phyloP scores from a whole-genome alignment of 2,797 vertebrate species.

The Peromyscus attwateri region DNA sequence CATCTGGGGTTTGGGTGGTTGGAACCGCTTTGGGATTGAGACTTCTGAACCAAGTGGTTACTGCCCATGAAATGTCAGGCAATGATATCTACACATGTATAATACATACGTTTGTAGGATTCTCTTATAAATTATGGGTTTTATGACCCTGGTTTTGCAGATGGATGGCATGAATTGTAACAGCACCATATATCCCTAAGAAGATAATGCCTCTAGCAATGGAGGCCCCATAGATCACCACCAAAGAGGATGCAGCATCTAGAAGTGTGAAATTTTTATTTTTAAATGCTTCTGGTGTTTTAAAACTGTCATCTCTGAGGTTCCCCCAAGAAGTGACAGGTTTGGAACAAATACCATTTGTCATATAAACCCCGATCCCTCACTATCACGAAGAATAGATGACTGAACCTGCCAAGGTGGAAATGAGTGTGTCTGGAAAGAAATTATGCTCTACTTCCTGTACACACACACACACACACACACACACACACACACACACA shows the following conservation, averaged over 20 bases:
- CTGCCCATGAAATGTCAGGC: not conserved
- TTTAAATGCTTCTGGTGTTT: slow-evolving; percentile 47
- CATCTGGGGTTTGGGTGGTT: not conserved
- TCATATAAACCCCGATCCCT: slow-evolving; percentile 16
- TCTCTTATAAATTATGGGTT: slow-evolving; percentile 39
- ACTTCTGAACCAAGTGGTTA: slow-evolving; percentile 21
- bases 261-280: slow-evolving; percentile 74
- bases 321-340: slow-evolving; percentile 56
- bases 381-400: not conserved
- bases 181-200: not conserved
- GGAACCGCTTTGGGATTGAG: not conserved
- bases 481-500: not conserved
- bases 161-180: slow-evolving; percentile 65
- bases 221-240: not conserved
- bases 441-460: not conserved
- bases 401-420: not conserved
- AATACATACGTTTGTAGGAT: slow-evolving; percentile 60
- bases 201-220: slow-evolving; percentile 54
- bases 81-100: slow-evolving; percentile 35
- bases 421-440: not conserved
- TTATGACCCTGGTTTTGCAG: slow-evolving; percentile 69
- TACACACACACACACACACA: not conserved
- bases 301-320: slow-evolving; percentile 62
- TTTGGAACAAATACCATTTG: slow-evolving; percentile 48
- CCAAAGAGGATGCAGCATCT: not conserved